These are phyloP conservation scores for Tetramorium parvispinum DNA, from an alignment of 1,140 invertebrate genomes.

Conservation along the genomic window DNA sequence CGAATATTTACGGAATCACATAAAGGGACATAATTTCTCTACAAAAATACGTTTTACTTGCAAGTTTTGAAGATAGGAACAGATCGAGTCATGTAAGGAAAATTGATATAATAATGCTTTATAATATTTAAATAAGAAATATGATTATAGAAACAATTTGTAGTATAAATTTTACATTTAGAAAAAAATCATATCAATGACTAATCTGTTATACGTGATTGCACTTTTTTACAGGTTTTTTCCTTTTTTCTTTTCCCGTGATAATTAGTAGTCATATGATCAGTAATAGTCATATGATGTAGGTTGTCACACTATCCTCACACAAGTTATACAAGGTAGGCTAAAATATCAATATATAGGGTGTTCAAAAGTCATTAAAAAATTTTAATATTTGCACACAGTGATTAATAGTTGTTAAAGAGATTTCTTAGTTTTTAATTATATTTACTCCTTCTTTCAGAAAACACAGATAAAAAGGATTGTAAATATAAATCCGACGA, in stretches of 20 bases:
- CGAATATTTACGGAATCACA: not conserved
- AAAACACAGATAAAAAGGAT: not conserved
- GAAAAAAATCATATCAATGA: not conserved
- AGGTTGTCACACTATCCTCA: not conserved
- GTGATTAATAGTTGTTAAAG: not conserved
- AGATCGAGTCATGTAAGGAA: not conserved
- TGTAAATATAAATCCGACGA: not conserved
- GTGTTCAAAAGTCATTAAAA: not conserved
- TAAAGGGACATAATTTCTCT: not conserved
- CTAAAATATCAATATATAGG: not conserved
- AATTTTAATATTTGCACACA: not conserved
- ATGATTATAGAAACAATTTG: not conserved
- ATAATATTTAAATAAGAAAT: not conserved
- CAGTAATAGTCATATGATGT: not conserved
- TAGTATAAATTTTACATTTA: not conserved
- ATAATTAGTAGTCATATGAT: conserved; percentile 13
- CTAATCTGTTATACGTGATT: not conserved
- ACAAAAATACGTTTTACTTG: not conserved
- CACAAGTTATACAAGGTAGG: not conserved
- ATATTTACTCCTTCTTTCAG: not conserved
- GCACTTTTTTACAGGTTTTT: not conserved
- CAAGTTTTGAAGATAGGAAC: not conserved
- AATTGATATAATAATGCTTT: not conserved
- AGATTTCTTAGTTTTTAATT: not conserved
- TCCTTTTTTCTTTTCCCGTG: not conserved